Conservation (phyloP, 2,113 vertebrate genomes). For the Ivindomyrus marchei region DNA sequence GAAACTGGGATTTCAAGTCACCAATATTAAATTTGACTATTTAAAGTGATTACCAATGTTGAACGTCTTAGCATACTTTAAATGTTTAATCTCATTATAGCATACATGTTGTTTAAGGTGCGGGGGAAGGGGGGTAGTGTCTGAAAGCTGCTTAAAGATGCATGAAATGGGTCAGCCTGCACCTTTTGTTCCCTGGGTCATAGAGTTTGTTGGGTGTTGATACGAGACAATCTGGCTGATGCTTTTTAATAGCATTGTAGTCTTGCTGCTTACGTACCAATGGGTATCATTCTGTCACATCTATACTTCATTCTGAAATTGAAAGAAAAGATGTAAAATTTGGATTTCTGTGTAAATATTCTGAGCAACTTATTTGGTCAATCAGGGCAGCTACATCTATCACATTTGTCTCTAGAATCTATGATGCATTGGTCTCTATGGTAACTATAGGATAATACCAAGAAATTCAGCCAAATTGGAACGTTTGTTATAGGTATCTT, state of each 20-base stretch:
- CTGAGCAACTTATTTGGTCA: not conserved
- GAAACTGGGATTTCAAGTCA: constrained; percentile 91
- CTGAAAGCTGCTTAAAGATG: constrained; percentile 86
- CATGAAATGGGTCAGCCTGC: constrained; percentile 74
- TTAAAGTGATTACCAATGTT: constrained; percentile 97
- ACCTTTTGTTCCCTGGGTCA: constrained; percentile 47
- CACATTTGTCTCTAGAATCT: too few species aligned
- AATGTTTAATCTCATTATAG: constrained; percentile 91
- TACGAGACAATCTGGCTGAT: constrained; percentile 51
- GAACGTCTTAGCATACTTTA: constrained; percentile 91
- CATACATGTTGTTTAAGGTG: constrained; percentile 74
- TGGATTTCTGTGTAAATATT: not conserved
- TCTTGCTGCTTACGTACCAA: constrained; percentile 23
- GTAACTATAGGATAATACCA: not conserved
- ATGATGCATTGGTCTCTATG: not conserved
- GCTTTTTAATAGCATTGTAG: constrained; percentile 57
- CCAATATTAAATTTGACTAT: constrained; percentile 96
- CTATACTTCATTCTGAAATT: not conserved
- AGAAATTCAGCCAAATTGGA: not conserved
- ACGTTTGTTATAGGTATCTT: not conserved
- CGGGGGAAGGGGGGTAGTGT: constrained; percentile 63
- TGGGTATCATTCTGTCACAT: constrained; percentile 16
- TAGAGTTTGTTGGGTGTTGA: constrained; percentile 51
- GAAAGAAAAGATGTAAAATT: not conserved
- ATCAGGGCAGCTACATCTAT: not conserved